Base-by-base conservation (phyloP, 2,888 invertebrate genomes). In the Scrobipalpa atriplicella region DNA sequence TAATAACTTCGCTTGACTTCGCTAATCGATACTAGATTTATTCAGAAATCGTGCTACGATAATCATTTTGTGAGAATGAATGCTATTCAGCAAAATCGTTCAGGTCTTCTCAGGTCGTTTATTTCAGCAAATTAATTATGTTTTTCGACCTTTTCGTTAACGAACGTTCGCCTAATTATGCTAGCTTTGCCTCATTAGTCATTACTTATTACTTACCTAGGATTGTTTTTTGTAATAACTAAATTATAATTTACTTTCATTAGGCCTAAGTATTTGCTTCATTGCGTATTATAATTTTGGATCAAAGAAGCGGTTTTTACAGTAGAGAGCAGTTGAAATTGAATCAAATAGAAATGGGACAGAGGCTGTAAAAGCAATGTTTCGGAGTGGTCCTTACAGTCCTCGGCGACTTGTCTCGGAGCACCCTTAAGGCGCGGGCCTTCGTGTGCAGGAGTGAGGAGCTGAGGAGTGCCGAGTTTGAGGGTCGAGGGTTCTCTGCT, bases 301-400 rank as follows among this genome's bases (percentile, higher is more conserved):
- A n/a, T 47, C 47, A 47, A 29, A 47, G n/a, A n/a, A n/a, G 47
- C n/a, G 47, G 47, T 3, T 47, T 47, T 47, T 47, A 47, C 16
- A 5, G n/a, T n/a, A n/a, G 47, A 47, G 47, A 16, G 47, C 3
- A 47, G n/a, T 47, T 47, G n/a, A 43, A 43, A 47, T 5, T 47
- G 11, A 1, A 16, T 16, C 8, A 47, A 1, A 47, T n/a, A 47
- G 47, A 16, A 47, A n/a, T 47, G 47, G n/a, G 29, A 29, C 47
- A 47, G n/a, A 47, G 47, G n/a, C 16, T 47, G 47, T 47, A n/a
- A n/a, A n/a, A 47, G 47, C 47, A 47, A n/a, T n/a, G 47, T 47
- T 29, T 5, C 5, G n/a, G 16, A 47, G n/a, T 7, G 47, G 47
- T 47, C 47, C 16, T 47, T 8, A 16, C 47, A 43, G 43, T 43